Evolutionary conservation across 2,888 invertebrate genomes (phyloP).

Genomic region (Ennomos erosarius): DNA sequence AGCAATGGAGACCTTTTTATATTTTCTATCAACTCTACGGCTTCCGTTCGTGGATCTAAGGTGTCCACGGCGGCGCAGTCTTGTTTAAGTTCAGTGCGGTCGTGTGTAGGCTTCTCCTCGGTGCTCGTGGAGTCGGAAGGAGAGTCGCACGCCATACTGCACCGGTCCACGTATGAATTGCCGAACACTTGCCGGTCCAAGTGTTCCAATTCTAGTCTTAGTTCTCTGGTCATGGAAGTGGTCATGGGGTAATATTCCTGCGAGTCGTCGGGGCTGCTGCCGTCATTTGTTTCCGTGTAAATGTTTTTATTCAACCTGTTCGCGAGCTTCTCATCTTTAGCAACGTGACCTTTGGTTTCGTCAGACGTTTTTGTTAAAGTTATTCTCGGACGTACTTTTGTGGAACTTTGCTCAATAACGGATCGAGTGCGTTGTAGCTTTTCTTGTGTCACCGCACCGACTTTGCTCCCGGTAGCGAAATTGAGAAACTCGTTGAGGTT

Average conservation of each 20-base stretch:
- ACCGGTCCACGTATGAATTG: slow-evolving; percentile 68
- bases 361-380: slow-evolving; percentile 70
- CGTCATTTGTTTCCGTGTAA: slow-evolving; percentile 76
- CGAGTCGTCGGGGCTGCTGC: slow-evolving; percentile 91
- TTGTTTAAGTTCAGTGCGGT: slow-evolving; percentile 57
- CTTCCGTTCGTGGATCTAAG: slow-evolving; percentile 54
- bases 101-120: slow-evolving; percentile 68
- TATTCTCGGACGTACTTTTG: slow-evolving; percentile 68
- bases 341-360: slow-evolving; percentile 59
- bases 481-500: slow-evolving; percentile 94
- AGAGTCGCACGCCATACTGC: slow-evolving; percentile 73
- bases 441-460: slow-evolving; percentile 53
- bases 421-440: slow-evolving; percentile 70
- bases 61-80: slow-evolving; percentile 51
- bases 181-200: slow-evolving; percentile 94
- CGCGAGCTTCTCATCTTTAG: slow-evolving; percentile 54
- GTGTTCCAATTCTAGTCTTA: slow-evolving; percentile 92
- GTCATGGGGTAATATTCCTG: slow-evolving; percentile 95
- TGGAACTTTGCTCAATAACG: slow-evolving; percentile 62
- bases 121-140: slow-evolving; percentile 76
- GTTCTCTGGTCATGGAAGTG: slow-evolving; percentile 93
- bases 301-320: slow-evolving; percentile 60
- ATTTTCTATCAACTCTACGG: slow-evolving; percentile 54
- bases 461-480: slow-evolving; percentile 88
- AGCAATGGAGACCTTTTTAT: slow-evolving; percentile 68